Evolutionary conservation across 2,113 vertebrate species (phyloP).

Genomic region (Passer domesticus): DNA sequence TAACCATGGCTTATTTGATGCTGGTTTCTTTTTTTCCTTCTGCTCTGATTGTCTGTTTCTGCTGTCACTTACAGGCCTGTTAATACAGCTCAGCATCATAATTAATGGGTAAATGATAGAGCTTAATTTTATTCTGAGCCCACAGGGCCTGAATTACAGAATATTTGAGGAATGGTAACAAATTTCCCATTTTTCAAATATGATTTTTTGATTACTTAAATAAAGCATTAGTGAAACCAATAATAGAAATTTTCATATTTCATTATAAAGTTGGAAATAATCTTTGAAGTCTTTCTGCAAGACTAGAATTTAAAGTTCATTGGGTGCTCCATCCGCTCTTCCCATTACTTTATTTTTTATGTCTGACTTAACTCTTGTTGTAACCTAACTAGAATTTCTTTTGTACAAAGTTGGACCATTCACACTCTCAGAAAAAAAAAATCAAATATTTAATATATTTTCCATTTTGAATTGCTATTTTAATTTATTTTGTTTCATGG

Average conservation of each 20-base stretch:
- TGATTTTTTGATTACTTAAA: not conserved
- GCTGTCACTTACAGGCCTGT: not conserved
- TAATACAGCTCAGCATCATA: not conserved
- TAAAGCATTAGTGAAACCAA: not conserved
- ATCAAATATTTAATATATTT: not conserved
- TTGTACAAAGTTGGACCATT: not conserved
- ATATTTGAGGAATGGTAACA: not conserved
- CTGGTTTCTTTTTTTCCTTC: not conserved
- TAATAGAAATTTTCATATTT: not conserved
- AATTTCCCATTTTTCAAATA: not conserved
- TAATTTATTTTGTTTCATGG: not conserved
- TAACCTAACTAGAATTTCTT: not conserved
- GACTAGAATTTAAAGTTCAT: not conserved
- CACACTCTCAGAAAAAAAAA: not conserved
- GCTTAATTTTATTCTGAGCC: not conserved
- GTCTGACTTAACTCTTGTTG: not conserved
- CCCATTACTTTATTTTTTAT: not conserved
- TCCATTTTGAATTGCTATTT: not conserved
- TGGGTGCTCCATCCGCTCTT: not conserved
- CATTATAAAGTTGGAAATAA: not conserved
- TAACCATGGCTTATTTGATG: not conserved
- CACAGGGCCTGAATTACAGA: not conserved
- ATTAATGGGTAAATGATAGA: not conserved
- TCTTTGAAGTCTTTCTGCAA: not conserved
- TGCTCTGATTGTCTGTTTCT: not conserved